Conservation (phyloP, 2,888 invertebrate species). For the Tetanocera ferruginea region DNA sequence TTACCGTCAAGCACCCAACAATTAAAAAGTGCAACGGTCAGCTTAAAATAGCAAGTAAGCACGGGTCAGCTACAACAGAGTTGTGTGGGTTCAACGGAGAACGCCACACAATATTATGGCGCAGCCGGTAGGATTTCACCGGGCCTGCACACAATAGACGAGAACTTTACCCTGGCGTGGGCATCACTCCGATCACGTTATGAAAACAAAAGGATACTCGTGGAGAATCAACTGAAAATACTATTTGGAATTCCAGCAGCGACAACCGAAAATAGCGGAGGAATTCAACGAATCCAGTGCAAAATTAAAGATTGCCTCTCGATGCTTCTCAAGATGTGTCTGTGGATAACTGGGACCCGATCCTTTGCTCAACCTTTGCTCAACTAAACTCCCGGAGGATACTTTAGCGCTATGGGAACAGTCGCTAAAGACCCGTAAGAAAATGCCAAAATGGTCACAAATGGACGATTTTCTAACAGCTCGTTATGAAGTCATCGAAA, state of each 20-base stretch:
- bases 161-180: constrained; percentile 36
- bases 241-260: constrained; percentile 1
- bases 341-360: too few relatives aligned
- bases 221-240: constrained; percentile 32
- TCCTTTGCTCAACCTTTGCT: not conserved
- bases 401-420: constrained; percentile 4
- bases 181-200: constrained; percentile 29
- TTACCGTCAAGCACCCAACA: too few relatives aligned
- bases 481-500: constrained; percentile 28
- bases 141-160: too few relatives aligned
- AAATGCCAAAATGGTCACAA: constrained; percentile 18
- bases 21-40: too few relatives aligned
- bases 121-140: too few relatives aligned
- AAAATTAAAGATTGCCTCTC: too few relatives aligned
- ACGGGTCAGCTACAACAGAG: too few relatives aligned
- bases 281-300: not conserved
- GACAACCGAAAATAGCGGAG: not conserved
- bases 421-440: not conserved
- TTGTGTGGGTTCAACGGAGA: too few relatives aligned
- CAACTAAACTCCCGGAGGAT: not conserved
- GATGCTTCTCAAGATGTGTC: too few relatives aligned
- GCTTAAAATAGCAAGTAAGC: too few relatives aligned
- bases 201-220: constrained; percentile 26
- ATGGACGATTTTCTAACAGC: constrained; percentile 28
- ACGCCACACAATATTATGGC: too few relatives aligned